Percentiles rank a stretch among this genome's conserved stretches.
Conservation (phyloP, 2,113 vertebrate genomes). For the Gasterosteus nipponicus region DNA sequence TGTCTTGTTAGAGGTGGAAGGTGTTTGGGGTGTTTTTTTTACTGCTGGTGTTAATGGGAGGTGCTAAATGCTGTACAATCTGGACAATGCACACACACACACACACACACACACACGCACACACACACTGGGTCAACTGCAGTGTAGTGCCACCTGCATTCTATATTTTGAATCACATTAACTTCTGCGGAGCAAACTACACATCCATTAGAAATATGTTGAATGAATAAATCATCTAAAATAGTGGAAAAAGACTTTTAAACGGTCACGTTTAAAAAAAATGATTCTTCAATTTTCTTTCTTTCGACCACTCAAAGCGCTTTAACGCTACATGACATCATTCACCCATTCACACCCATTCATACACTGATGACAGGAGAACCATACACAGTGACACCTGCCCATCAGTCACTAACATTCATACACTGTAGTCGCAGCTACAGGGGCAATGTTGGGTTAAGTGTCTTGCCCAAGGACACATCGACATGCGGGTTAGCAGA, state of each 20-base stretch:
- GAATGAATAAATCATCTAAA: background rate
- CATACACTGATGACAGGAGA: too few species aligned
- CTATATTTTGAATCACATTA: background rate
- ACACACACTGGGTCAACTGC: background rate
- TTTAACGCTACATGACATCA: too few species aligned
- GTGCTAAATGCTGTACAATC: constrained; percentile 11
- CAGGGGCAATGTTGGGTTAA: too few species aligned
- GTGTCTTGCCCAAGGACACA: too few species aligned
- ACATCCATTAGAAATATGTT: background rate
- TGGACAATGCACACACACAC: background rate
- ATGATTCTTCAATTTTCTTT: background rate
- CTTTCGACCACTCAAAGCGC: background rate
- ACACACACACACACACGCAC: background rate
- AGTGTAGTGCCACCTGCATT: background rate
- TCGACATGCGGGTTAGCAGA: too few species aligned
- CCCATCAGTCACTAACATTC: too few species aligned
- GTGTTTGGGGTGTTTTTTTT: constrained; percentile 6
- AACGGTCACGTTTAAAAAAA: background rate
- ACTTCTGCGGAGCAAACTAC: background rate
- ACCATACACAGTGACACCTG: too few species aligned
- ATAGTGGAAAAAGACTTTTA: background rate
- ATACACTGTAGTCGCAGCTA: too few species aligned
- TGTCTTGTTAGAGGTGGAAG: constrained; percentile 42
- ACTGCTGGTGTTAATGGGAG: constrained; percentile 27
- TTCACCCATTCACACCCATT: too few species aligned